phyloP scores from a whole-genome alignment of 2,113 vertebrate genomes.

The Triplophysa tibetana region DNA sequence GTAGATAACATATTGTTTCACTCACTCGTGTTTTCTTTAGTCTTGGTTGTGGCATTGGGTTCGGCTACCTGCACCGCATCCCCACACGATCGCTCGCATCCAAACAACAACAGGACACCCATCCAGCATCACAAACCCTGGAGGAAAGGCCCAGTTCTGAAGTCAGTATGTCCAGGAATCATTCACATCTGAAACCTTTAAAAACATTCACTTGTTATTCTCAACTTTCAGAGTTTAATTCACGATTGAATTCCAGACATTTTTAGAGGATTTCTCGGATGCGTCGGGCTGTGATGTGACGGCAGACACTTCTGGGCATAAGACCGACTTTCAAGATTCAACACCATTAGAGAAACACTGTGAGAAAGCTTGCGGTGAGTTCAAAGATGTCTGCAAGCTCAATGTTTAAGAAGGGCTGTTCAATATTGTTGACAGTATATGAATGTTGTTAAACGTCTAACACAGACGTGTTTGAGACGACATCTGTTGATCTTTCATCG shows the following conservation, averaged over 20 bases:
- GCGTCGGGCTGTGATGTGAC: neutral
- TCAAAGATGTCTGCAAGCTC: too few relatives aligned
- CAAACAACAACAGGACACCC: neutral
- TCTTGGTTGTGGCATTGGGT: constrained; percentile 92
- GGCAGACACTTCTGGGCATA: neutral
- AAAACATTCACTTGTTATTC: too few relatives aligned
- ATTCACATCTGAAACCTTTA: too few relatives aligned
- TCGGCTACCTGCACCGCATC: constrained; percentile 92
- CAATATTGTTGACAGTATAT: too few relatives aligned
- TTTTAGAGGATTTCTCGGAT: neutral
- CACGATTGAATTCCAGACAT: neutral
- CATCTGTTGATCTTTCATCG: neutral
- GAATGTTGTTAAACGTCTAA: neutral
- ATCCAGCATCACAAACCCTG: neutral
- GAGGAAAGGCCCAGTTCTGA: neutral
- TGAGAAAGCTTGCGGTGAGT: constrained; percentile 1
- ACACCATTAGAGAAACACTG: neutral
- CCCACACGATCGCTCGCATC: constrained; percentile 67
- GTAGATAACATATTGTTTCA: neutral
- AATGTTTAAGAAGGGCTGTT: too few relatives aligned
- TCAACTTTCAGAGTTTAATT: too few relatives aligned
- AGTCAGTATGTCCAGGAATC: too few relatives aligned
- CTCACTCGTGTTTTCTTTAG: constrained; percentile 59
- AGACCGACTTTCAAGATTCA: neutral
- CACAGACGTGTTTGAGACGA: neutral